These are phyloP conservation scores for Odiellus spinosus DNA, from an alignment of 2,888 invertebrate species.

Conservation along the genomic window DNA sequence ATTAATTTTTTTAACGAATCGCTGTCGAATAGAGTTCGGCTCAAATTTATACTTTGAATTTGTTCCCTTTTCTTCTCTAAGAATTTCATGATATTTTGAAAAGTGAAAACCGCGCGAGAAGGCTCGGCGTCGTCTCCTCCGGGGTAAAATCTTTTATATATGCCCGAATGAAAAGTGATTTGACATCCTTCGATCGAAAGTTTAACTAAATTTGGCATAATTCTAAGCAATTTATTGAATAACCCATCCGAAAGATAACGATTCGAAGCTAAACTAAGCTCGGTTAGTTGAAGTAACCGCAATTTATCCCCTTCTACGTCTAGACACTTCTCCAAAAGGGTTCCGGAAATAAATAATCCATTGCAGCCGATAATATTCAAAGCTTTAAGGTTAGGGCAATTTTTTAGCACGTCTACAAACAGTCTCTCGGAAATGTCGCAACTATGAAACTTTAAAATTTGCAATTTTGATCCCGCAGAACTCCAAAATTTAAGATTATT, in stretches of 20 bases:
- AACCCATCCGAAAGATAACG: slow-evolving; percentile 58
- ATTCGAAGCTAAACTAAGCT: slow-evolving; percentile 46
- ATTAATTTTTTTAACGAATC: slow-evolving; percentile 41
- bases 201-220: slow-evolving; percentile 42
- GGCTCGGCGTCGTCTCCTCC: slow-evolving; percentile 26
- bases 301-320: slow-evolving; percentile 28
- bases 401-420: slow-evolving; percentile 23
- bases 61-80: slow-evolving; percentile 38
- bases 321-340: slow-evolving; percentile 43
- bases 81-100: slow-evolving; percentile 45
- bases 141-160: slow-evolving; percentile 51
- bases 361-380: slow-evolving; percentile 48
- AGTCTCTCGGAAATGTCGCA: slow-evolving; percentile 26
- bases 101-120: slow-evolving; percentile 54
- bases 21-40: slow-evolving; percentile 50
- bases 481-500: slow-evolving; percentile 23
- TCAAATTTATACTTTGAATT: slow-evolving; percentile 46
- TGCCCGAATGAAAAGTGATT: slow-evolving; percentile 50
- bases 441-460: slow-evolving; percentile 25
- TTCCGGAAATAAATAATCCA: slow-evolving; percentile 56
- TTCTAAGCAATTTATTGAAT: slow-evolving; percentile 45
- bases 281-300: slow-evolving; percentile 34
- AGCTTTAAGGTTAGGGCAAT: slow-evolving; percentile 36
- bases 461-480: slow-evolving; percentile 21
- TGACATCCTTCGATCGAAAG: slow-evolving; percentile 50